phyloP scores from a whole-genome alignment of 2,888 invertebrate species.

The Hoplodrina ambigua region DNA sequence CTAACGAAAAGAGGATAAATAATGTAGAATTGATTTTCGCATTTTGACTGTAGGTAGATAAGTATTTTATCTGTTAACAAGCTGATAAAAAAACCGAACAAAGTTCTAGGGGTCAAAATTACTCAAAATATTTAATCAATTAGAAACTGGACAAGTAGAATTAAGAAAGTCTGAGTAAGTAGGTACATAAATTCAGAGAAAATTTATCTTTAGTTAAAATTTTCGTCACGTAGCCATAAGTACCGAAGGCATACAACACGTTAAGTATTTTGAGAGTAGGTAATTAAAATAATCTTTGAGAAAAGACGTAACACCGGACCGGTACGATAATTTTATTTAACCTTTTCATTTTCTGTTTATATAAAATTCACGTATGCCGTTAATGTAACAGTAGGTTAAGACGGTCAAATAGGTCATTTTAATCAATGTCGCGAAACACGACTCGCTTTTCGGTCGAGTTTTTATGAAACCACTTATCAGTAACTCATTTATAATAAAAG shows the following conservation, averaged over 20 bases:
- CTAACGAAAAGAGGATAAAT: not conserved
- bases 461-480: slow-evolving; percentile 10
- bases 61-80: not conserved
- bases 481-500: not conserved
- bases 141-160: too few relatives aligned
- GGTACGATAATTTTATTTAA: not conserved
- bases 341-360: not conserved
- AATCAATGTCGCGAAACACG: slow-evolving; percentile 20
- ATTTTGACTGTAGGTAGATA: not conserved
- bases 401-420: slow-evolving; percentile 49
- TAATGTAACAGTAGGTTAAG: slow-evolving; percentile 2
- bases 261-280: not conserved
- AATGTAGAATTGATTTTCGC: not conserved
- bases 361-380: not conserved
- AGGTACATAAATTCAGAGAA: too few relatives aligned
- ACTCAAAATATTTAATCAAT: too few relatives aligned
- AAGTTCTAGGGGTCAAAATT: not conserved
- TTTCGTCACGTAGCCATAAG: not conserved
- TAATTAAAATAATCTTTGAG: not conserved
- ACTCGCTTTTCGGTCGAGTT: not conserved
- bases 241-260: too few relatives aligned
- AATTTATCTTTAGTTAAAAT: too few relatives aligned
- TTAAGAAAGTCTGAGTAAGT: too few relatives aligned
- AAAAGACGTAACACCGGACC: not conserved
- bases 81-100: not conserved